A percentile compares a stretch with the other conserved stretches of the same genome.
These are phyloP conservation scores for Watsonalla binaria DNA, from an alignment of 2,888 invertebrate species.

Conservation along the genomic window DNA sequence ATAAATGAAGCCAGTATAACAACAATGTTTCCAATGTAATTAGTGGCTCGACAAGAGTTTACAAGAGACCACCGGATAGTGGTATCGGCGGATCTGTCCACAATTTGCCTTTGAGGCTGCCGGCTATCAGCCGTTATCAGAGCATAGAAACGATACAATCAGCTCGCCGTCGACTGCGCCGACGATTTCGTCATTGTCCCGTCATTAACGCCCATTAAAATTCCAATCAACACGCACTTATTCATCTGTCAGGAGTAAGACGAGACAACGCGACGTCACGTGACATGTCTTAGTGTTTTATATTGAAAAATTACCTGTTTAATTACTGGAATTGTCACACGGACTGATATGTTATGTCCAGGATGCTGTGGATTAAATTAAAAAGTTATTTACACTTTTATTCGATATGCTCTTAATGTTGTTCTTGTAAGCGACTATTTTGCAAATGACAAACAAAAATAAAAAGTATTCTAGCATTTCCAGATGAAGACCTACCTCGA, in stretches of 20 bases:
- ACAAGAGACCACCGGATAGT: constrained; percentile 41
- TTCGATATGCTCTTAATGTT: too few relatives aligned
- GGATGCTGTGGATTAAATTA: too few relatives aligned
- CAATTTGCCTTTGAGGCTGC: constrained; percentile 76
- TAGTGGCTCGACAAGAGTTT: constrained; percentile 5
- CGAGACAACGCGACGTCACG: constrained; percentile 33
- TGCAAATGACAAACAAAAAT: too few relatives aligned
- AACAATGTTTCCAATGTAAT: background rate
- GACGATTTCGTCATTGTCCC: constrained; percentile 73
- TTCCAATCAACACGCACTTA: constrained; percentile 74
- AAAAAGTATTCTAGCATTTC: too few relatives aligned
- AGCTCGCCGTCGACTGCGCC: constrained; percentile 52
- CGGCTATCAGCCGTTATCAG: constrained; percentile 67
- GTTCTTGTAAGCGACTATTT: too few relatives aligned
- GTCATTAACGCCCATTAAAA: constrained; percentile 75
- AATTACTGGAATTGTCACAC: constrained; percentile 41
- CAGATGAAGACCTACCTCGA: too few relatives aligned
- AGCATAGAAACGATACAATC: constrained; percentile 66
- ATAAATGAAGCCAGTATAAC: background rate
- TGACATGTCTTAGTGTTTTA: constrained; percentile 43
- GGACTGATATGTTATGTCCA: too few relatives aligned
- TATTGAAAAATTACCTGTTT: constrained; percentile 58
- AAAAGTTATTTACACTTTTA: too few relatives aligned
- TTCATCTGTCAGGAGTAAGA: constrained; percentile 62
- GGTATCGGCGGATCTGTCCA: constrained; percentile 46